Evolutionary conservation across 2,888 invertebrate species (phyloP), one percentile per base, ranked within the genome.

Genomic region (Scaptomyza reducta): DNA sequence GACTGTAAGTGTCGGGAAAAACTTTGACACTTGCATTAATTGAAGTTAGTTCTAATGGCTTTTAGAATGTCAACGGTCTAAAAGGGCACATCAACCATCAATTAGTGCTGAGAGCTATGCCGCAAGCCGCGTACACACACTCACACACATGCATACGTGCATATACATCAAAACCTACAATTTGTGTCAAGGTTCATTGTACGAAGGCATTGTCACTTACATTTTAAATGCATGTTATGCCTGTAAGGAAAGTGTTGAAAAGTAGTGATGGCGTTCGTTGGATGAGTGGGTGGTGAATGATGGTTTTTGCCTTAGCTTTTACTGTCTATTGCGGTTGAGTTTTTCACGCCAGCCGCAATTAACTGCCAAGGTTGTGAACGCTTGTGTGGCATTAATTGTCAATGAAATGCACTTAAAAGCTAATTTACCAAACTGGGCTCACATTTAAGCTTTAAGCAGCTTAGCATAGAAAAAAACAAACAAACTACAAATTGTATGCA

Each of bases 381-480:
- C 67, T 58, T 66, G 10, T 66, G 75, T 62, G 81, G 73, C 79
- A 82, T 80, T 84, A 82, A 80, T 82, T 85, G 82, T 72, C 82
- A 74, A 82, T 82, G 74, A 81, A 82, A 75, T 70, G 74, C 84
- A 86, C 82, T 85, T 84, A 84, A 77, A 82, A 69, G 72, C 70
- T 70, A 84, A 86, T 85, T 86, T 79, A 74, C 55, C 62, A 58
- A 60, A 66, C 71, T 73, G 68, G 70, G 57, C 68, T 64, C 63
- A 75, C 80, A 72, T 71, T 78, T 69, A 71, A 78, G 78, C 83
- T 64, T 58, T 74, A 87, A 85, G 83, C 82, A 64, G 75, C 74
- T 83, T 87, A 79, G 9, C 22, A 49, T 16, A 54, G 18, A 35
- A 49, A 41, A 44, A 41, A 44, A 53, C 42, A 31, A 31, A 31